These are phyloP conservation scores for Pristionchus fissidentatus DNA, from an alignment of 2,888 invertebrate species.

Conservation along the genomic window DNA sequence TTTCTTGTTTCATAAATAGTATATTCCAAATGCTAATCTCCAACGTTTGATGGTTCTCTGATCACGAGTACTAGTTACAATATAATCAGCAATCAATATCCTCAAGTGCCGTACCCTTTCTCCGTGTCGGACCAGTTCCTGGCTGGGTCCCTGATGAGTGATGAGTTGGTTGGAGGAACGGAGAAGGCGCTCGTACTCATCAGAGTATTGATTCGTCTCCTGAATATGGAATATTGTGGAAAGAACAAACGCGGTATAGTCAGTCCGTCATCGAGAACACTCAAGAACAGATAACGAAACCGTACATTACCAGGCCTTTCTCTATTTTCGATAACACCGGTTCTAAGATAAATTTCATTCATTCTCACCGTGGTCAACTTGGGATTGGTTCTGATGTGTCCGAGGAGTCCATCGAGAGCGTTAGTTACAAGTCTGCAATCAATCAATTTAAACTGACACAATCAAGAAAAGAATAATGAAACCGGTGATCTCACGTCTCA, in stretches of 20 bases:
- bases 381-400: constrained; percentile 85
- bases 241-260: too few species aligned
- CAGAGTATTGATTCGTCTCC: constrained; percentile 81
- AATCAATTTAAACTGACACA: too few species aligned
- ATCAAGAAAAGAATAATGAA: not conserved
- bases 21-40: too few species aligned
- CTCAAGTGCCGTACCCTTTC: constrained; percentile 10
- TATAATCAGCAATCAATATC: not conserved
- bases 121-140: constrained; percentile 45
- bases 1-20: not conserved
- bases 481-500: not conserved
- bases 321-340: not conserved
- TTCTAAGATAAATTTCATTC: constrained; percentile 7
- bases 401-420: constrained; percentile 89
- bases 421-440: constrained; percentile 84
- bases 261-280: not conserved
- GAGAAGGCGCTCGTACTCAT: constrained; percentile 90
- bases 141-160: constrained; percentile 76
- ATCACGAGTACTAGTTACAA: not conserved
- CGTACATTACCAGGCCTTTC: not conserved
- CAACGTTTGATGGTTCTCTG: too few species aligned
- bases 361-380: constrained; percentile 75
- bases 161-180: constrained; percentile 90
- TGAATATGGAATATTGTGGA: too few species aligned
- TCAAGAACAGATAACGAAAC: not conserved